Evolutionary conservation across 1,140 invertebrate species (phyloP).

Genomic region (Bombus confusus): DNA sequence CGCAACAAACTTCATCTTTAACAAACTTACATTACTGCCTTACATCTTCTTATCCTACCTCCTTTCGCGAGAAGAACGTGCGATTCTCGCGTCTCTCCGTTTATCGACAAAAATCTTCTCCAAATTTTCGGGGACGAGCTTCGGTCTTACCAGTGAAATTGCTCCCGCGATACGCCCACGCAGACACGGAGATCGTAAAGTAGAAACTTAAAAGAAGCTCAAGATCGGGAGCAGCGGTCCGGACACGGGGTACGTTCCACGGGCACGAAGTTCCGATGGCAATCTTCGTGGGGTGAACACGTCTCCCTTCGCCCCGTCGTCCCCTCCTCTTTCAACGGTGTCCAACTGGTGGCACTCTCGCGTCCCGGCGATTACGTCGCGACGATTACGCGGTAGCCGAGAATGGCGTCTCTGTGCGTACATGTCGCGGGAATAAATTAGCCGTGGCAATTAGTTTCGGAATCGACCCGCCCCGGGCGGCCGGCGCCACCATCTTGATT

Average conservation of each 20-base stretch:
- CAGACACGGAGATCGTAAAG: not conserved
- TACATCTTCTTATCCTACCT: too few species aligned
- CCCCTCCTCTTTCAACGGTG: not conserved
- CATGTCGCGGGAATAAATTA: conserved; percentile 82
- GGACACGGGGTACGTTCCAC: not conserved
- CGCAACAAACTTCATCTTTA: too few species aligned
- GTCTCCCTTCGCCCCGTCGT: not conserved
- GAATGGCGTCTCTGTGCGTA: conserved; percentile 78
- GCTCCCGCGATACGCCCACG: not conserved
- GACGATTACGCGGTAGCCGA: conserved; percentile 74
- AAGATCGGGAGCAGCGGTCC: too few species aligned
- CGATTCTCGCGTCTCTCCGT: too few species aligned
- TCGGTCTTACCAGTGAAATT: not conserved
- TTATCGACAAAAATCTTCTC: not conserved
- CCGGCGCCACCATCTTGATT: conserved; percentile 83
- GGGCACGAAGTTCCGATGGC: conserved; percentile 12
- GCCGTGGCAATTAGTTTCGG: conserved; percentile 82
- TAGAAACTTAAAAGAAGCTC: not conserved
- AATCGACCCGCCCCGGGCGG: conserved; percentile 79
- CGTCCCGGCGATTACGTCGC: conserved; percentile 55
- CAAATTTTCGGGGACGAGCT: not conserved
- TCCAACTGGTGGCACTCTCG: conserved; percentile 27
- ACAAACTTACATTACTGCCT: too few species aligned
- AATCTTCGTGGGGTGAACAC: conserved; percentile 31
- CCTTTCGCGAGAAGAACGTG: too few species aligned